These are phyloP conservation scores for Corella eumyota DNA, from an alignment of 23 tunicate species.

Conservation along the genomic window DNA sequence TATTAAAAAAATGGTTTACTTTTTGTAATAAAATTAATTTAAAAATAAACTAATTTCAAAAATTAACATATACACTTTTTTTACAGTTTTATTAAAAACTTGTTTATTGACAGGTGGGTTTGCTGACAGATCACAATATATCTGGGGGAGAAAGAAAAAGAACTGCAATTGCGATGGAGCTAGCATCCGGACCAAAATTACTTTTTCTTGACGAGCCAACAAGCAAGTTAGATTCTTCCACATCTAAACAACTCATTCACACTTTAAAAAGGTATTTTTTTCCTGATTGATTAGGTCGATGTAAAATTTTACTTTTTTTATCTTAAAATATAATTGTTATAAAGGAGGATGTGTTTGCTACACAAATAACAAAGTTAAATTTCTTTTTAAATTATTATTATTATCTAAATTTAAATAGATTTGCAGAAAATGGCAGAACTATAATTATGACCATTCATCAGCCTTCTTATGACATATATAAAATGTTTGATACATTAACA, in stretches of 20 bases:
- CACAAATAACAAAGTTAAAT: not conserved
- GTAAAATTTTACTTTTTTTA: not conserved
- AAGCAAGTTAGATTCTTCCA: slow-evolving; percentile 30
- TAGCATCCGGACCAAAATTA: slow-evolving; percentile 32
- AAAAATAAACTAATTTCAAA: too few species aligned
- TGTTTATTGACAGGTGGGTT: slow-evolving; percentile 13
- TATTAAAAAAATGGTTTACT: too few species aligned
- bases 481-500: slow-evolving; percentile 32
- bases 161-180: slow-evolving; percentile 33
- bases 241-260: slow-evolving; percentile 17
- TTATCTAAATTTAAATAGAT: too few species aligned
- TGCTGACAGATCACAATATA: slow-evolving; percentile 1
- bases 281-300: not conserved
- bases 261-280: slow-evolving; percentile 16
- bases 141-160: slow-evolving; percentile 44
- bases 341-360: not conserved
- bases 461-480: slow-evolving; percentile 28
- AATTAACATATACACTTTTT: too few species aligned
- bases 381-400: too few species aligned
- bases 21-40: too few species aligned
- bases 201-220: slow-evolving; percentile 47
- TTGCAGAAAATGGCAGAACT: slow-evolving; percentile 25
- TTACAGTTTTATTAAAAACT: too few species aligned
- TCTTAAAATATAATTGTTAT: not conserved
- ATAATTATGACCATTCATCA: slow-evolving; percentile 41